Conservation (phyloP, 1,140 invertebrate genomes). For the Aphaenogaster rudis region DNA sequence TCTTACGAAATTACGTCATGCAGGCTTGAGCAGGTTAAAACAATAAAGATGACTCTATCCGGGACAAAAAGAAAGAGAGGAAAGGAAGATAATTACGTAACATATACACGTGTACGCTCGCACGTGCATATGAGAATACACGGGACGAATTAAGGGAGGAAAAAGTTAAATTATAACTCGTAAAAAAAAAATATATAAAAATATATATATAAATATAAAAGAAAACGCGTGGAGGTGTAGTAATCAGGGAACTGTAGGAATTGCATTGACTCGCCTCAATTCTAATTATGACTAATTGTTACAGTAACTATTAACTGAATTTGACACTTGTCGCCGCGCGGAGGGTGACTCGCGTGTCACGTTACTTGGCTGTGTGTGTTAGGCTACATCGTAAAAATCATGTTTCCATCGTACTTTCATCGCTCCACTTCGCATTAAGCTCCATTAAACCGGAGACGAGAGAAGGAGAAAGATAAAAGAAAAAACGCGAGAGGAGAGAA, state of each 20-base stretch:
- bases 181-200: not conserved
- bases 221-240: conserved; percentile 72
- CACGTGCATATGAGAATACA: conserved; percentile 1
- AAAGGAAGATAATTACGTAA: conserved; percentile 62
- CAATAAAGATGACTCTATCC: conserved; percentile 62
- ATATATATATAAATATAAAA: conserved; percentile 69
- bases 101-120: not conserved
- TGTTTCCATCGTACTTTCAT: conserved; percentile 76
- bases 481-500: conserved; percentile 6
- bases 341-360: conserved; percentile 76
- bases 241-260: conserved; percentile 82
- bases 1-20: conserved; percentile 80
- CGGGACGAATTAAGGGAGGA: not conserved
- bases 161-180: not conserved
- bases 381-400: conserved; percentile 83
- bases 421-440: conserved; percentile 68
- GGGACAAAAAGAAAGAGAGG: conserved; percentile 30
- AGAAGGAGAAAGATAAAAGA: conserved; percentile 2
- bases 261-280: conserved; percentile 83
- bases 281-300: conserved; percentile 78
- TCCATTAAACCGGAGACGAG: conserved; percentile 66
- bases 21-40: conserved; percentile 81
- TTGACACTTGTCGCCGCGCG: conserved; percentile 76
- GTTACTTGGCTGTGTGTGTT: conserved; percentile 86
- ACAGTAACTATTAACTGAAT: conserved; percentile 78